phyloP scores from a whole-genome alignment of 2,888 invertebrate genomes.

The Agrochola litura region DNA sequence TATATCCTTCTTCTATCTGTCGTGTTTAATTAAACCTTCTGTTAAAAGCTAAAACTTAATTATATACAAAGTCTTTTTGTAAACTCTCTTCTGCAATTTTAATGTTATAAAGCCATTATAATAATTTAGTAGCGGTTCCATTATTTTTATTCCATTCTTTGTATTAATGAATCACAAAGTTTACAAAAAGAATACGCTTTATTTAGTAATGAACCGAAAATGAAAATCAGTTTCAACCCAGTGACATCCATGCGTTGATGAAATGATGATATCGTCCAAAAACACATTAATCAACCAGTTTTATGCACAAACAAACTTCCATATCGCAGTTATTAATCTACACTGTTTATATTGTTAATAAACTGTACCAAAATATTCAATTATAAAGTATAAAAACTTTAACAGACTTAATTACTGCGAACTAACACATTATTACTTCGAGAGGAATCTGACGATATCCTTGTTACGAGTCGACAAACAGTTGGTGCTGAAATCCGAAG shows the following conservation, averaged over 20 bases:
- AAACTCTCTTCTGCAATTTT: neutral
- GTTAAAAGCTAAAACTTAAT: neutral
- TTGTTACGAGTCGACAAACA: slow-evolving; percentile 24
- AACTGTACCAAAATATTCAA: slow-evolving; percentile 3
- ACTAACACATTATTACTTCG: slow-evolving; percentile 4
- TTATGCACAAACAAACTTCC: slow-evolving; percentile 24
- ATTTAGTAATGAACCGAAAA: neutral
- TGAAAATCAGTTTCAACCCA: slow-evolving; percentile 2
- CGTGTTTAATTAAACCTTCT: slow-evolving; percentile 30
- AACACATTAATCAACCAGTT: slow-evolving; percentile 33
- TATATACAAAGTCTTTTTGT: neutral
- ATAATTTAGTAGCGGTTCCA: neutral
- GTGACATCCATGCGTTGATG: slow-evolving; percentile 34
- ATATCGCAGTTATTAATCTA: slow-evolving; percentile 47
- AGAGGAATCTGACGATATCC: neutral
- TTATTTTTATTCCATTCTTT: too few relatives aligned
- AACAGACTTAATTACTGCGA: neutral
- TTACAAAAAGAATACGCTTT: neutral
- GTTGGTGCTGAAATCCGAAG: slow-evolving; percentile 30
- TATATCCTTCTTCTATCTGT: neutral
- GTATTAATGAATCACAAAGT: neutral
- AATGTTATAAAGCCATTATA: neutral
- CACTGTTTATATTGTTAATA: slow-evolving; percentile 20
- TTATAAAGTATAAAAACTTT: neutral
- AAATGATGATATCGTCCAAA: slow-evolving; percentile 44